Base-by-base conservation (phyloP, 1,140 invertebrate genomes). In the Coelopa frigida region DNA sequence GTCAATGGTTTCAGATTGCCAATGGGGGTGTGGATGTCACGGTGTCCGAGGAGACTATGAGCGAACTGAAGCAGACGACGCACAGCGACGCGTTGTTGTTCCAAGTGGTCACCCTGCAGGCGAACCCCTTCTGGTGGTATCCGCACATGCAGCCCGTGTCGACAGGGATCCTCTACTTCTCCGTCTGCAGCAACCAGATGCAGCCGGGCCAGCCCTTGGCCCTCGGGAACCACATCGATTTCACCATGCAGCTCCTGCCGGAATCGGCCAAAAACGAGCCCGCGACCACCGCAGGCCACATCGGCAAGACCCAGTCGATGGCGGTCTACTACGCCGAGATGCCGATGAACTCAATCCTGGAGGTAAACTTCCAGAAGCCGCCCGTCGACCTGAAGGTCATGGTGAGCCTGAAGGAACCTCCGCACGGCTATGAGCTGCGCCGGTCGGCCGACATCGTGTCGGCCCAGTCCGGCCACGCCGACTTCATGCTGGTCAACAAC, bases 41-140 rank as follows among this genome's bases (percentile, higher is more conserved):
- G 18, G 7, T 44, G 17, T 18, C 26, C 4, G 14, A 27, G 1
- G 27, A 27, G 4, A 11, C 39, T 26, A 24, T 43, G 6, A 12
- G 12, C 3, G 46, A 48, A 20, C 23, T 48, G 22, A 20, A 48
- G 18, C 22, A 21, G n/a, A 17, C 12, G 12, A 17, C 29, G 6
- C 7, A 29, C 3, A 36, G 14, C 10, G 27, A 36, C 3, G 24
- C 43, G 6, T 12, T 49, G 14, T 14, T 40, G 1, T 14, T 50
- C n/a, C 43, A 50, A 22, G 26, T 41, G 12, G 32, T 39, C 6
- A 35, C 37, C 12, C 27, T 41, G 2, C 23, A 36, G 18, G 5
- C 12, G 1, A 45, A 50, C 24, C 29, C 37, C 5, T 45, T 45
- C 31, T 50, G 48, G 48, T 50, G 48, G 48, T 50, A 45, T 41